phyloP scores from a whole-genome alignment of 1,140 invertebrate genomes.

The Drosophila ananassae region DNA sequence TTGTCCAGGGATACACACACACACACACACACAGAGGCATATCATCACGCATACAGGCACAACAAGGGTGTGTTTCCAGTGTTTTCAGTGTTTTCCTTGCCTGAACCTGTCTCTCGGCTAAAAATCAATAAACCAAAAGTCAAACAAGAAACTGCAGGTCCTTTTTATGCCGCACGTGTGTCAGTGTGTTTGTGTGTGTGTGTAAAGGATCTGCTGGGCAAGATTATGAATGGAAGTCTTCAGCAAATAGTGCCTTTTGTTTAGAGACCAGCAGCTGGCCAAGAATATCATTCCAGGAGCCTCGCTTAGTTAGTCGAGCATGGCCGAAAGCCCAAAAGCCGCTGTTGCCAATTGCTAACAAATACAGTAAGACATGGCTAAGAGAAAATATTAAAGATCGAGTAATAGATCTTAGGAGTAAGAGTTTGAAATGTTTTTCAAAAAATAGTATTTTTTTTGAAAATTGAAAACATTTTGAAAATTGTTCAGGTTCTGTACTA shows the following conservation, averaged over 20 bases:
- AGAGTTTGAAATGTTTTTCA: no score
- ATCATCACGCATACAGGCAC: background rate
- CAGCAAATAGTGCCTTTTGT: background rate
- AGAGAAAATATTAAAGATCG: background rate
- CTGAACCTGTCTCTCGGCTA: slow-evolving; percentile 51
- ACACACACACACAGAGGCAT: background rate
- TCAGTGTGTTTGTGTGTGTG: background rate
- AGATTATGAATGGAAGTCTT: background rate
- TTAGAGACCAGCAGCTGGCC: slow-evolving; percentile 12
- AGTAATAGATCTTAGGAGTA: background rate
- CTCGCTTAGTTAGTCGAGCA: slow-evolving; percentile 37
- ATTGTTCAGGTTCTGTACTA: no score
- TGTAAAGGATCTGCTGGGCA: background rate
- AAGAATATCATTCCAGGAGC: slow-evolving; percentile 21
- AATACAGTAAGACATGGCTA: slow-evolving; percentile 35
- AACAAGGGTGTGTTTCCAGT: slow-evolving; percentile 66
- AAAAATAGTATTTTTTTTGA: no score
- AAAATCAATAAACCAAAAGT: slow-evolving; percentile 65
- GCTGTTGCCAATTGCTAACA: slow-evolving; percentile 37
- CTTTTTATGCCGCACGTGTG: slow-evolving; percentile 11
- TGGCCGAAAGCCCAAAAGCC: slow-evolving; percentile 27
- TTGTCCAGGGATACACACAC: slow-evolving; percentile 65
- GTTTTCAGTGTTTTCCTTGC: slow-evolving; percentile 2
- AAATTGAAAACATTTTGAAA: no score
- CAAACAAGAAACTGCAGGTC: slow-evolving; percentile 49